Evolutionary conservation across 2,797 vertebrate species (phyloP).

Genomic region (Molossus alvarezi): DNA sequence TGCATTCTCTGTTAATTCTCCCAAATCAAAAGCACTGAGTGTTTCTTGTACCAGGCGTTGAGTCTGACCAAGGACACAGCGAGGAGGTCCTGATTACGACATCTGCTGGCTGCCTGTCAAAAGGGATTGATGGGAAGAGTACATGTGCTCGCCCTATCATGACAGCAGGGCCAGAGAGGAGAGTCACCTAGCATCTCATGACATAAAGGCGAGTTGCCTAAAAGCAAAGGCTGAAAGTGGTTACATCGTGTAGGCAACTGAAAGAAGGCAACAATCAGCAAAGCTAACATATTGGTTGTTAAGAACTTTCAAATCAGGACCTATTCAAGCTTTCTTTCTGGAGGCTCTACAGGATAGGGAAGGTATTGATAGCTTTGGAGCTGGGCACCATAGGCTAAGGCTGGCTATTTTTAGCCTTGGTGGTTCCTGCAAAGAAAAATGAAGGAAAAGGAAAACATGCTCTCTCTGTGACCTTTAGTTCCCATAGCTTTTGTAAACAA

Average conservation of each 20-base stretch:
- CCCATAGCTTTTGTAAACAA: conserved; percentile 33
- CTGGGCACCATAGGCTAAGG: not conserved
- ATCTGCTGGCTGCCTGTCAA: conserved; percentile 77
- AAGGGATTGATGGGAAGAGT: conserved; percentile 72
- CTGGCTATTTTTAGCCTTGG: conserved; percentile 56
- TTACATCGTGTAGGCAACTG: not conserved
- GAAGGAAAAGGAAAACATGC: not conserved
- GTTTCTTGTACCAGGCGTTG: conserved; percentile 63
- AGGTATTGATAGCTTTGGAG: not conserved
- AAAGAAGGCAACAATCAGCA: not conserved
- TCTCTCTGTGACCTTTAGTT: conserved; percentile 58
- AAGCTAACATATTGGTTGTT: conserved; percentile 32
- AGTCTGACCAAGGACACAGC: conserved; percentile 80
- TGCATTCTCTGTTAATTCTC: not conserved
- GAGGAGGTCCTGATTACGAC: conserved; percentile 73
- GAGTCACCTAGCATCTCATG: conserved; percentile 51
- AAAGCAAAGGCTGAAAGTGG: not conserved
- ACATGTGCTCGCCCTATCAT: conserved; percentile 37
- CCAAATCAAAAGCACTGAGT: conserved; percentile 41
- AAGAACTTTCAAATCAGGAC: conserved; percentile 5
- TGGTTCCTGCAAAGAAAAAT: not conserved
- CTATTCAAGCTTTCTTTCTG: not conserved
- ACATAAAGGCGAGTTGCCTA: conserved; percentile 78
- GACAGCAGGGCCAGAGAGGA: conserved; percentile 69
- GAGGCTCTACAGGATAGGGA: not conserved